A percentile compares a stretch with the other conserved stretches of the same genome.
Evolutionary conservation across 2,888 invertebrate genomes (phyloP).

Genomic region (Mongoloraphidia duomilia): DNA sequence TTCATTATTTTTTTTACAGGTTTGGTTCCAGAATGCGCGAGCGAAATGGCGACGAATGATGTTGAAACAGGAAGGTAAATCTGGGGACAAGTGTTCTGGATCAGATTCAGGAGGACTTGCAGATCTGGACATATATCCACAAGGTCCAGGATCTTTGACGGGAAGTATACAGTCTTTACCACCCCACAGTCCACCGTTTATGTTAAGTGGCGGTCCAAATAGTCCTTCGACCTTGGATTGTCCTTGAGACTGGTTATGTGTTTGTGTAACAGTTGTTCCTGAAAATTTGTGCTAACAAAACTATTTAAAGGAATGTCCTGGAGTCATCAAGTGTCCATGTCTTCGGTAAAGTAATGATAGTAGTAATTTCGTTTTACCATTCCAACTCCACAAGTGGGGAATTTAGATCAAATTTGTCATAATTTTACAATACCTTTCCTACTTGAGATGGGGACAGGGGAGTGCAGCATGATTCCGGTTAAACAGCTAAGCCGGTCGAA

Average conservation of each 20-base stretch:
- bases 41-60: constrained; percentile 88
- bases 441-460: too few relatives aligned
- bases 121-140: constrained; percentile 46
- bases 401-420: too few relatives aligned
- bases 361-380: too few relatives aligned
- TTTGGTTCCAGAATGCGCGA: constrained; percentile 90
- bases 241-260: constrained; percentile 35
- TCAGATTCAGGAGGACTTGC: constrained; percentile 43
- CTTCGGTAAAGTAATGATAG: too few relatives aligned
- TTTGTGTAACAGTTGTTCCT: too few relatives aligned
- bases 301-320: too few relatives aligned
- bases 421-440: too few relatives aligned
- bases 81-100: constrained; percentile 51
- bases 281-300: too few relatives aligned
- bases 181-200: constrained; percentile 56
- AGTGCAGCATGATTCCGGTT: too few relatives aligned
- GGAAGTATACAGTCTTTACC: constrained; percentile 49
- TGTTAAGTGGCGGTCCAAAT: constrained; percentile 48
- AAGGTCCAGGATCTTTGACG: constrained; percentile 40
- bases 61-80: constrained; percentile 62
- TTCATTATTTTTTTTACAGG: constrained; percentile 46
- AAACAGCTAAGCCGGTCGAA: too few relatives aligned
- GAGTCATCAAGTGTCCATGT: too few relatives aligned
- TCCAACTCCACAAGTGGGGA: too few relatives aligned
- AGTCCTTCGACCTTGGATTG: constrained; percentile 63